phyloP scores from a whole-genome alignment of 2,888 invertebrate genomes.

The Tetrapedia diversipes region DNA sequence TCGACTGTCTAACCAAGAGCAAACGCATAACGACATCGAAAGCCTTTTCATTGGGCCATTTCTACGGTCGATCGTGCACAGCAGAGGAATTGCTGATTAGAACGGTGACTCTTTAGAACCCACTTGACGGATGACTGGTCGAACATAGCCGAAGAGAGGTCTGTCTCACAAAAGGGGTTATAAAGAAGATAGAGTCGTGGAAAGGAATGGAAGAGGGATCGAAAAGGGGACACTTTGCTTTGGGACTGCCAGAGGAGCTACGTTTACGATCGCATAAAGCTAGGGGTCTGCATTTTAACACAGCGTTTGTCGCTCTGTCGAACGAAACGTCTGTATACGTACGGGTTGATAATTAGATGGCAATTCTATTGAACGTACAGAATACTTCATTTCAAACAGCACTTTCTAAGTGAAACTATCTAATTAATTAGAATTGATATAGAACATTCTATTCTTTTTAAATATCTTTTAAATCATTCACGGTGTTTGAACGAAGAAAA shows the following conservation, averaged over 20 bases:
- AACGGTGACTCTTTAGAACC: not conserved
- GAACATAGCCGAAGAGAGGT: not conserved
- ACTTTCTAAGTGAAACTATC: no score
- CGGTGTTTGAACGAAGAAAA: no score
- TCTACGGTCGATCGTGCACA: not conserved
- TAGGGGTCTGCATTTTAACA: not conserved
- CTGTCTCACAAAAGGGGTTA: not conserved
- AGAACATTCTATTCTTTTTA: no score
- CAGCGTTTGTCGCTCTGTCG: not conserved
- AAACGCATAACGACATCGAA: not conserved
- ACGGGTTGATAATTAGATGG: not conserved
- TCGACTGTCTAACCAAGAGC: no score
- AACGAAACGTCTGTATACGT: not conserved
- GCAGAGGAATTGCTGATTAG: not conserved
- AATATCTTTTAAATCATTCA: no score
- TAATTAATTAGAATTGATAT: no score
- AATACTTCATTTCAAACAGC: no score
- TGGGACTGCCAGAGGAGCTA: not conserved
- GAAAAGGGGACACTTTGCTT: not conserved
- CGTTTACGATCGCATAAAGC: not conserved
- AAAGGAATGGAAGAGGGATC: not conserved
- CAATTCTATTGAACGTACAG: no score
- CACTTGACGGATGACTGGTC: not conserved
- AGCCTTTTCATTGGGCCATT: not conserved
- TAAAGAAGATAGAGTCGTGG: not conserved